Percentiles rank a stretch among this genome's conserved stretches.
phyloP scores from a whole-genome alignment of 2,888 invertebrate genomes.

The Athrips mouffetella region DNA sequence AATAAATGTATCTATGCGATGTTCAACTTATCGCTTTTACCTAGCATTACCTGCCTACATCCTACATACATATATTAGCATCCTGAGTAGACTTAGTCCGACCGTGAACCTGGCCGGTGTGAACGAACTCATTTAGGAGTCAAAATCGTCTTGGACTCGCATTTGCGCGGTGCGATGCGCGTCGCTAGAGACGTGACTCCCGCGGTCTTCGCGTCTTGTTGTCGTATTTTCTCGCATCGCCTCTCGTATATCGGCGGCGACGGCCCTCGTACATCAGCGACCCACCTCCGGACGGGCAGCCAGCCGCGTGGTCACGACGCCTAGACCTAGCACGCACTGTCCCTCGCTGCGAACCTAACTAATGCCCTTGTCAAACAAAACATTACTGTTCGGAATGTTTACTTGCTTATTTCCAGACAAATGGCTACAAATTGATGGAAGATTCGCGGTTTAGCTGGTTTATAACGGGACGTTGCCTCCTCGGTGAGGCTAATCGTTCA shows the following conservation, averaged over 20 bases:
- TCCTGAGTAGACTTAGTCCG: slow-evolving; percentile 42
- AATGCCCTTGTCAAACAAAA: slow-evolving; percentile 7
- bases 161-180: slow-evolving; percentile 33
- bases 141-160: slow-evolving; percentile 56
- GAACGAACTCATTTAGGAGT: slow-evolving; percentile 73
- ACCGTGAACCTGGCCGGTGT: slow-evolving; percentile 60
- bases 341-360: slow-evolving; percentile 2
- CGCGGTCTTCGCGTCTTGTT: slow-evolving; percentile 34
- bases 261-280: slow-evolving; percentile 42
- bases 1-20: neutral
- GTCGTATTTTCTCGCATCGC: slow-evolving; percentile 46
- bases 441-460: slow-evolving; percentile 10
- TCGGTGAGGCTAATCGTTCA: slow-evolving; percentile 28
- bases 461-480: slow-evolving; percentile 5
- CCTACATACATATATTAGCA: slow-evolving; percentile 54
- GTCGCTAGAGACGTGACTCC: slow-evolving; percentile 56
- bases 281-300: slow-evolving; percentile 28
- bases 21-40: neutral
- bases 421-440: slow-evolving; percentile 26
- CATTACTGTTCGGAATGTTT: slow-evolving; percentile 13
- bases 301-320: slow-evolving; percentile 37
- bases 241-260: slow-evolving; percentile 45
- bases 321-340: slow-evolving; percentile 36
- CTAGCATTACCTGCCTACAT: slow-evolving; percentile 36
- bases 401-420: slow-evolving; percentile 30